Conservation (phyloP, 2,113 vertebrate species). For the Phoxinus phoxinus region DNA sequence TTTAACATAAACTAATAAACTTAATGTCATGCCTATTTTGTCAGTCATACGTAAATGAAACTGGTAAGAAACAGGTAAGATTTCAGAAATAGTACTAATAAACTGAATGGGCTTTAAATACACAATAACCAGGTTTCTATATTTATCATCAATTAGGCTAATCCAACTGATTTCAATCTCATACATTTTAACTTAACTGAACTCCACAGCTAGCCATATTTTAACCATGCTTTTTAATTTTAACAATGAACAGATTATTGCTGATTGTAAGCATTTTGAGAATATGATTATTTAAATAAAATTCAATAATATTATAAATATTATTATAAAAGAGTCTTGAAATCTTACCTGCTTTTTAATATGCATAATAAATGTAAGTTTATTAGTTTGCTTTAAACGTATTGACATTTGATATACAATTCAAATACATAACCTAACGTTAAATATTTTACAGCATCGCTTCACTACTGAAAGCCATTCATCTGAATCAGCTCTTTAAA, state of each 20-base stretch:
- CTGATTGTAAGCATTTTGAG: neutral
- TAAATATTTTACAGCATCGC: neutral
- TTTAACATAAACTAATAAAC: neutral
- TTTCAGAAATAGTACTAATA: neutral
- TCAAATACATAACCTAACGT: neutral
- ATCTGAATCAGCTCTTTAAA: neutral
- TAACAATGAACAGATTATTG: neutral
- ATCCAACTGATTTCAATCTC: neutral
- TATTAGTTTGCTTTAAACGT: neutral
- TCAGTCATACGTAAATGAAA: neutral
- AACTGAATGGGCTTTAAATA: neutral
- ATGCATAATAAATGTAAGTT: neutral
- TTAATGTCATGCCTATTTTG: neutral
- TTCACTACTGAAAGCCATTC: neutral
- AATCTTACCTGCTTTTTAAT: neutral
- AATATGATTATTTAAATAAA: neutral
- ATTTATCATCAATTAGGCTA: neutral
- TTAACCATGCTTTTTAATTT: neutral
- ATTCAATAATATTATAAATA: neutral
- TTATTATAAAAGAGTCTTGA: neutral
- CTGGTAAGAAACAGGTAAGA: neutral
- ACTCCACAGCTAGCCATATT: neutral
- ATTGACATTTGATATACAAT: neutral
- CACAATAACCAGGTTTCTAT: neutral
- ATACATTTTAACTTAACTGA: neutral